These are phyloP conservation scores for Paracentrotus lividus DNA, from an alignment of 53 echinoderm and acorn worm genomes.

Conservation along the genomic window DNA sequence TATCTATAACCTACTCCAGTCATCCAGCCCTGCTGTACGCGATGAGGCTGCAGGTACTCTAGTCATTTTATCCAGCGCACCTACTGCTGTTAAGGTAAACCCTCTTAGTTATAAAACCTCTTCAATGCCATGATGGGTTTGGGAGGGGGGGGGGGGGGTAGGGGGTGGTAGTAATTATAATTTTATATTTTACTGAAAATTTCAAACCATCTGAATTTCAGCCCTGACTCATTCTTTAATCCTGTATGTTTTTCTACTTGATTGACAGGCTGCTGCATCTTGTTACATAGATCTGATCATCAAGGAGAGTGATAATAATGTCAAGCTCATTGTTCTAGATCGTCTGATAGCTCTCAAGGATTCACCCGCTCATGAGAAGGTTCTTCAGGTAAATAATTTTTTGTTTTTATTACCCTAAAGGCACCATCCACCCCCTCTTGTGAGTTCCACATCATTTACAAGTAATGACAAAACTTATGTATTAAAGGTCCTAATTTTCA, in stretches of 20 bases:
- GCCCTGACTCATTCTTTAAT: too few relatives aligned
- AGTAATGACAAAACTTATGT: too few relatives aligned
- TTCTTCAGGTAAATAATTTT: conserved; percentile 80
- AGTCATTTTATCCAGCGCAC: conserved; percentile 97
- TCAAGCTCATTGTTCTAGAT: conserved; percentile 97
- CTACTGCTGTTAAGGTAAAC: conserved; percentile 82
- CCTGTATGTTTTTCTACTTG: not conserved
- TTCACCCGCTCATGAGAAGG: conserved; percentile 92
- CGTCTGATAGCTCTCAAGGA: conserved; percentile 92
- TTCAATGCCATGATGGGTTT: too few relatives aligned
- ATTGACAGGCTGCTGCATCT: conserved; percentile 91
- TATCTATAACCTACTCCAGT: conserved; percentile 97
- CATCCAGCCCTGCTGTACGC: conserved; percentile 97
- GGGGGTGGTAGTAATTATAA: too few relatives aligned
- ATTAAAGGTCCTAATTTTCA: too few relatives aligned
- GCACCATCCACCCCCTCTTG: too few relatives aligned
- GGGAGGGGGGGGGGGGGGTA: conserved; percentile 94
- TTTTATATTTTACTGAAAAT: too few relatives aligned
- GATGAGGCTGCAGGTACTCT: conserved; percentile 98
- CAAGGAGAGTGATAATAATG: conserved; percentile 99
- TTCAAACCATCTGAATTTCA: too few relatives aligned
- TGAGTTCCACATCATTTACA: too few relatives aligned
- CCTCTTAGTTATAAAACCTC: too few relatives aligned
- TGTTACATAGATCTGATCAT: conserved; percentile 99
- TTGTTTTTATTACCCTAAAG: too few relatives aligned